Evolutionary conservation across 2,113 vertebrate genomes (phyloP).

Genomic region (Tachycineta bicolor): DNA sequence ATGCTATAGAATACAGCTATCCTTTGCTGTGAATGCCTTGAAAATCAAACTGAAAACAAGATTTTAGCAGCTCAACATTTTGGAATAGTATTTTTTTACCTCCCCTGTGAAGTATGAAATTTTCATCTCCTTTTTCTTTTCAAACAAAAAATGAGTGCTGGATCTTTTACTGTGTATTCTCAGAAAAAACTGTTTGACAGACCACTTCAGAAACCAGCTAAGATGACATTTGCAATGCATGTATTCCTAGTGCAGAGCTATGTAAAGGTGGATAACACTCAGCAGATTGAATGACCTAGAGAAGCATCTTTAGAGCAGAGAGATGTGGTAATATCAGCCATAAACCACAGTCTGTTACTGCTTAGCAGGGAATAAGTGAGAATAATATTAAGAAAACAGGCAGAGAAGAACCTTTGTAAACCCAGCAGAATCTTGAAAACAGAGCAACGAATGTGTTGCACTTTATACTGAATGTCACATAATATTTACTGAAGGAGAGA

Average conservation of each 20-base stretch:
- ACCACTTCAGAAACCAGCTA: conserved; percentile 32
- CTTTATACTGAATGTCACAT: neutral
- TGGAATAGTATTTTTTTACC: neutral
- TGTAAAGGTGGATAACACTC: conserved; percentile 17
- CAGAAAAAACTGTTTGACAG: conserved; percentile 1
- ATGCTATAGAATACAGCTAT: neutral
- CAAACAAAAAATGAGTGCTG: neutral
- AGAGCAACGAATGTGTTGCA: neutral
- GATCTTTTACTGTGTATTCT: neutral
- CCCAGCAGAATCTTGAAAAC: neutral
- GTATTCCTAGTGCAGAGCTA: conserved; percentile 2
- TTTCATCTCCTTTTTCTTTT: conserved; percentile 18
- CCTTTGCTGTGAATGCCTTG: neutral
- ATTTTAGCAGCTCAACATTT: conserved; percentile 2
- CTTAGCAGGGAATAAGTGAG: neutral
- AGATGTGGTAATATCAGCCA: neutral
- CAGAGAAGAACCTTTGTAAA: neutral
- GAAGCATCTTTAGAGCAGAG: conserved; percentile 4
- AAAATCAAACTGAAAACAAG: conserved; percentile 18
- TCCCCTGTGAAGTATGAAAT: neutral
- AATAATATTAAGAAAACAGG: neutral
- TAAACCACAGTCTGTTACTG: neutral
- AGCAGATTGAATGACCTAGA: conserved; percentile 11
- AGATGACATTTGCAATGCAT: conserved; percentile 16
- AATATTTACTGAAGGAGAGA: neutral